These are phyloP conservation scores for Hydra vulgaris DNA, from an alignment of 30 jellyfish, hydroid and myxozoan genomes.

Conservation along the genomic window DNA sequence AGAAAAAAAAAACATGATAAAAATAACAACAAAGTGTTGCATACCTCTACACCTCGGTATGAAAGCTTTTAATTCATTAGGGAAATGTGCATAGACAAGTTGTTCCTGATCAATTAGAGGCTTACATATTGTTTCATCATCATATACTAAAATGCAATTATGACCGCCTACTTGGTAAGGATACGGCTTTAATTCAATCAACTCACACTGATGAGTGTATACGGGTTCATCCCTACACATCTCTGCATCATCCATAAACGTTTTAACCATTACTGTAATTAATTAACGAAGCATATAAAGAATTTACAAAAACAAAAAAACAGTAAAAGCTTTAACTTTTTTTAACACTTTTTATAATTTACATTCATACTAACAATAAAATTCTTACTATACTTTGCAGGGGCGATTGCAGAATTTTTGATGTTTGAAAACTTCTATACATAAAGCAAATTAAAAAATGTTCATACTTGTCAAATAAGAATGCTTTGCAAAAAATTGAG, in stretches of 20 bases:
- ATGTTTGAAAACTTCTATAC: no score
- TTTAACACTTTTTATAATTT: not conserved
- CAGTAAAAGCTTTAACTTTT: not conserved
- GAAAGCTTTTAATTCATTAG: constrained; percentile 39
- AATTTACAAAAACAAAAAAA: not conserved
- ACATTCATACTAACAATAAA: no score
- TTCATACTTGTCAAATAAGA: no score
- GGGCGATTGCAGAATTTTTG: no score
- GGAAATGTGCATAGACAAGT: constrained; percentile 33
- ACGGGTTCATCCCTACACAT: not conserved
- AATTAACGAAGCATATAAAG: not conserved
- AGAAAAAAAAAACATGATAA: not conserved
- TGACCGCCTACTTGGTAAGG: constrained; percentile 92
- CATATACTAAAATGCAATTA: constrained; percentile 50
- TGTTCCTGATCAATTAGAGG: constrained; percentile 68
- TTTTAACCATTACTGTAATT: not conserved
- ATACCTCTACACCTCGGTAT: constrained; percentile 60
- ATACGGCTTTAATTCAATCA: constrained; percentile 51
- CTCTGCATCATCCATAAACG: not conserved
- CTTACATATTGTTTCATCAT: constrained; percentile 55
- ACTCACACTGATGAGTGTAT: constrained; percentile 11
- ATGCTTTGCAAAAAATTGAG: no score
- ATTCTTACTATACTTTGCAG: no score
- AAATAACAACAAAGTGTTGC: no score
- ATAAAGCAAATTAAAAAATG: no score